Evolutionary conservation across 2,797 vertebrate species (phyloP).

Genomic region (Hafferia zeledoni): DNA sequence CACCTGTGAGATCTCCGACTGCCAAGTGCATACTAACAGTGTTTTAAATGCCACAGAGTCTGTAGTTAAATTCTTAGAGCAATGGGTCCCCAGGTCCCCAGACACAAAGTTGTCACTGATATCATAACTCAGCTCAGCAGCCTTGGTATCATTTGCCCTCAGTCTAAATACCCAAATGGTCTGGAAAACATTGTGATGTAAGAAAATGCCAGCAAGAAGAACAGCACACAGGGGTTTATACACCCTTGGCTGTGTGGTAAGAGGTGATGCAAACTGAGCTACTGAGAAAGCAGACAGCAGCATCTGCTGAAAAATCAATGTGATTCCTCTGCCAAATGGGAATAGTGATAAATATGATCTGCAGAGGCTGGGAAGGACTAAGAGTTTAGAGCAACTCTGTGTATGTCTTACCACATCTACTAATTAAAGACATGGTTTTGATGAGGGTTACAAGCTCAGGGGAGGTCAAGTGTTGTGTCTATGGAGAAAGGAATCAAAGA

Average conservation of each 20-base stretch:
- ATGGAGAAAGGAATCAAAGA: neutral
- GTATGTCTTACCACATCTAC: neutral
- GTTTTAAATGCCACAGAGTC: neutral
- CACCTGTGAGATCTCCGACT: neutral
- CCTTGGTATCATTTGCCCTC: neutral
- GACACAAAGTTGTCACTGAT: neutral
- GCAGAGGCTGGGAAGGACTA: neutral
- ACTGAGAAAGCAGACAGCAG: neutral
- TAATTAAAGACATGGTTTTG: neutral
- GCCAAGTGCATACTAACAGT: neutral
- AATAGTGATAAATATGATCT: neutral
- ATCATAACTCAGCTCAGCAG: slow-evolving; percentile 5
- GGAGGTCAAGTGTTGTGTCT: neutral
- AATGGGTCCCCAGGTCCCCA: too few species aligned
- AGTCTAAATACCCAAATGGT: neutral
- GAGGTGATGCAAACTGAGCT: neutral
- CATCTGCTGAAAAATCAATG: slow-evolving; percentile 23
- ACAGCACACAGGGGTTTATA: neutral
- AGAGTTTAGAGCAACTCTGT: neutral
- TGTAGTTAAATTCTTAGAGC: slow-evolving; percentile 6
- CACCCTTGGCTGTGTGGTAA: neutral
- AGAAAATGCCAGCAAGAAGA: neutral
- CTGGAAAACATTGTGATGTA: neutral
- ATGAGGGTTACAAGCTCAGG: neutral
- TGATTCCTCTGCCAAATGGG: neutral